Evolutionary conservation across 2,797 vertebrate genomes (phyloP), one percentile per base, ranked within the genome.

Genomic region (Sebastes reedi): DNA sequence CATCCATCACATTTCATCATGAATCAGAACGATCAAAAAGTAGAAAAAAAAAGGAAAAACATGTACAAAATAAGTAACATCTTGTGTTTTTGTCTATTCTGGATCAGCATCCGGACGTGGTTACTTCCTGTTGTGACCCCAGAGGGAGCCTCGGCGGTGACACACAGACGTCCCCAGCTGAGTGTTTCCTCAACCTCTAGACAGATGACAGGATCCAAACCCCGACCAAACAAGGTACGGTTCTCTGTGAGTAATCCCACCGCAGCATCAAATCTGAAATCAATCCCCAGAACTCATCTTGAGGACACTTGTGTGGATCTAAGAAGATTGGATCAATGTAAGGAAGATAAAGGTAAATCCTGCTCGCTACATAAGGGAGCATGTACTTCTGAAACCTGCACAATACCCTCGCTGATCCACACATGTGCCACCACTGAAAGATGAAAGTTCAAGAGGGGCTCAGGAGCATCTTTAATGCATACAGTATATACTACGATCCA

Each of bases 1-100:
- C 79, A 82, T 74, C 81, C 75, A 68, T 91, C 79, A 77, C 30
- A 81, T 87, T 91, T 90, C 80, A 89, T 83, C 73, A 77, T 55
- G 29, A 87, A 86, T 88, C 85, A 83, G 59, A 90, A 80, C 70
- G 84, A 84, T 82, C 62, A 36, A 69, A 14, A 61, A 42, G 70
- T 67, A 86, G 54, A 74, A 86, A 39, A 79, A 88, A 18, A 73
- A 46, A 55, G 18, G 5, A 29, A 67, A 67, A 80, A 30, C 12
- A 27, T 10, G 16, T 73, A 72, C 32, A 81, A 77, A 86, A 84
- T 12, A 66, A 87, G 81, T 86, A 77, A 92, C 80, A 25, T 70
- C 36, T 64, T 60, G n/a, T 77, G 29, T 85, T 50, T 66, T 67
- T 67, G 24, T 62, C 59, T 69, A 42, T 87, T 56, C 69, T 16